phyloP scores from a whole-genome alignment of 1,140 invertebrate species.

The Kradibia gibbosae region DNA sequence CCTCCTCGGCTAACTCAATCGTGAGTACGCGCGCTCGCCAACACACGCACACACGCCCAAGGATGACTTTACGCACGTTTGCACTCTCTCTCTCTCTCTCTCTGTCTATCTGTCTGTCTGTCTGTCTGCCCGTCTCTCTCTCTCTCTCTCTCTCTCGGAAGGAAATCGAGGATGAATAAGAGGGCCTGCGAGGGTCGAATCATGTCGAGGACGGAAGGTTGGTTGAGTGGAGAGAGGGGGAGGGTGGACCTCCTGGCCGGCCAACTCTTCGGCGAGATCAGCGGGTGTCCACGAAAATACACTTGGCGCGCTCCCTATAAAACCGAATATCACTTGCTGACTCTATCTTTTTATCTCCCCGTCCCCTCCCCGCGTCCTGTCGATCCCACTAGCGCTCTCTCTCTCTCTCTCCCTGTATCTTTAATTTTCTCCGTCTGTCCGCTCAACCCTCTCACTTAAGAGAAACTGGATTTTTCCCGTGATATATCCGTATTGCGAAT shows the following conservation, averaged over 20 bases:
- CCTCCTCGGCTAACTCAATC: neutral
- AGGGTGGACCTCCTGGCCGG: constrained; percentile 56
- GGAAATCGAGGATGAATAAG: neutral
- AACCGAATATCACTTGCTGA: constrained; percentile 39
- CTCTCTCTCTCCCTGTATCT: neutral
- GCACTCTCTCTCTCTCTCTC: no score
- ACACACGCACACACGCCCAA: no score
- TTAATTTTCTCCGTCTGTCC: neutral
- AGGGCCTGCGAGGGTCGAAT: neutral
- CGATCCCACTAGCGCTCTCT: neutral
- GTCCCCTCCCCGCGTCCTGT: neutral
- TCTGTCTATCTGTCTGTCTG: neutral
- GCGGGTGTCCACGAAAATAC: constrained; percentile 58
- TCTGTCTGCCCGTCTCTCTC: neutral
- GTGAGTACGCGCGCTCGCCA: no score
- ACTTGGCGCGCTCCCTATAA: constrained; percentile 53
- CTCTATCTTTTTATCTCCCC: constrained; percentile 6
- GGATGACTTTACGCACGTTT: no score
- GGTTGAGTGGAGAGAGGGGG: constrained; percentile 1
- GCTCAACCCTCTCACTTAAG: neutral
- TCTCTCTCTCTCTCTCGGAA: neutral
- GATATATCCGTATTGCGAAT: neutral
- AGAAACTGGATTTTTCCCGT: neutral
- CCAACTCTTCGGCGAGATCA: constrained; percentile 50
- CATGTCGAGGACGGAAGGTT: constrained; percentile 46